Evolutionary conservation across 37 sponge, comb jelly and placozoan species (phyloP), one percentile per base, ranked within the genome.

Genomic region (Ephydatia muelleri): DNA sequence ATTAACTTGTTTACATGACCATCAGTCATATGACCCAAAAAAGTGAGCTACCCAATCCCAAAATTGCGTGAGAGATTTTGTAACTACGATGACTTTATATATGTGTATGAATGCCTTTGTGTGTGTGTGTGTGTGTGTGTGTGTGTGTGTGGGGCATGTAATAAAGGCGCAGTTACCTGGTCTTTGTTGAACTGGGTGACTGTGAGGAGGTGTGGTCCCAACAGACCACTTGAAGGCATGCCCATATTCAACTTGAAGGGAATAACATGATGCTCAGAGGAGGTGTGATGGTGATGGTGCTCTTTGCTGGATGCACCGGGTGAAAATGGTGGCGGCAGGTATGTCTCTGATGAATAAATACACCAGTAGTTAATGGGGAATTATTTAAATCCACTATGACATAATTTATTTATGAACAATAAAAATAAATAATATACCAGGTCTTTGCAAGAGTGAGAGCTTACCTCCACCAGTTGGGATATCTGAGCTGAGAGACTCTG

Each of bases 151-250:
- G 12, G 1, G 57, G 1, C 1, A 57, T 57, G 57, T 16, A 1
- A 57, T n/a, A n/a, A n/a, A n/a, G n/a, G n/a, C n/a, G 6, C 6
- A 43, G 43, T 43, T 77, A 92, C 97, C 88, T 92, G 88, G 66
- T 95, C 91, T 43, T 85, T 89, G 43, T 65, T 90, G 70, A 98
- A 95, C 86, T 98, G 98, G 5, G 65, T 88, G 28, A 89, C 92
- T 26, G 91, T 84, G 48, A 95, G 77, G 28, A 98, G 43, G 80
- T 95, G 86, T 74, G 87, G 90, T 48, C 72, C 80, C 32, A 73
- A 75, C 65, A 88, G 47, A 28, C 87, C 73, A 74, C 89, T 86
- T 32, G 43, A 12, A 6, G 37, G 39, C 0, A 65, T 21, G 16
- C 14, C 57, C 9, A 1, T 57, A 21, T 1, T 16, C 57, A 32